Percentiles rank a stretch among this genome's conserved stretches.
Evolutionary conservation across 2,113 vertebrate genomes (phyloP).

Genomic region (Halcyon malimbica): DNA sequence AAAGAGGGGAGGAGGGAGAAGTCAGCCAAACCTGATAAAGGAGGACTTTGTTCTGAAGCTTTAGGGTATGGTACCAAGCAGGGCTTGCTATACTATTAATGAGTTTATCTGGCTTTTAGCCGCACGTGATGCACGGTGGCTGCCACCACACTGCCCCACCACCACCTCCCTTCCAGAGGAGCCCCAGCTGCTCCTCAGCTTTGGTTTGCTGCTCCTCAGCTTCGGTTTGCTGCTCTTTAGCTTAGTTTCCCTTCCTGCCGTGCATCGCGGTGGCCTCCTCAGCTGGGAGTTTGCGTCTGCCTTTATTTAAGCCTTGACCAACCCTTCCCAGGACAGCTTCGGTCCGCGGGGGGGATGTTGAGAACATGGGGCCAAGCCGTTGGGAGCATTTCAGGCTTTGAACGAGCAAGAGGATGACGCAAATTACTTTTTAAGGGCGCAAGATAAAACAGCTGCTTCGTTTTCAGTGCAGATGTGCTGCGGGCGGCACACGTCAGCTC

Average conservation of each 20-base stretch:
- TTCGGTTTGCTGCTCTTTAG: neutral
- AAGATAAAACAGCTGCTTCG: neutral
- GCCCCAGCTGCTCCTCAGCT: neutral
- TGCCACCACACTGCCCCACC: neutral
- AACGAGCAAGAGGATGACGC: neutral
- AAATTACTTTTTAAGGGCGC: neutral
- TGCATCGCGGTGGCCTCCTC: neutral
- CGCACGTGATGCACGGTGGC: constrained; percentile 24
- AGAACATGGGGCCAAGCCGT: neutral
- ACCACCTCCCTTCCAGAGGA: neutral
- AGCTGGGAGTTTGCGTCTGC: neutral
- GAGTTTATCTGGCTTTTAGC: constrained; percentile 52
- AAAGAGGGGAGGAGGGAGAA: neutral
- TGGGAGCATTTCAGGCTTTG: neutral
- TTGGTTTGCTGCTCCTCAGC: neutral
- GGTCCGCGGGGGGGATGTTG: neutral
- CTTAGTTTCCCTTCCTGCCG: neutral
- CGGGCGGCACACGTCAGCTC: neutral
- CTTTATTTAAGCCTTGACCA: constrained; percentile 16
- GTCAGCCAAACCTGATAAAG: constrained; percentile 44
- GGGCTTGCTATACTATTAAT: constrained; percentile 58
- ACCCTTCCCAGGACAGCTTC: fast-evolving
- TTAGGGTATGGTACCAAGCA: constrained; percentile 59
- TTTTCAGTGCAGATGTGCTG: constrained; percentile 4
- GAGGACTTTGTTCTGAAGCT: constrained; percentile 59